Conservation (phyloP, 2,113 vertebrate species). For the Proteles cristata region DNA sequence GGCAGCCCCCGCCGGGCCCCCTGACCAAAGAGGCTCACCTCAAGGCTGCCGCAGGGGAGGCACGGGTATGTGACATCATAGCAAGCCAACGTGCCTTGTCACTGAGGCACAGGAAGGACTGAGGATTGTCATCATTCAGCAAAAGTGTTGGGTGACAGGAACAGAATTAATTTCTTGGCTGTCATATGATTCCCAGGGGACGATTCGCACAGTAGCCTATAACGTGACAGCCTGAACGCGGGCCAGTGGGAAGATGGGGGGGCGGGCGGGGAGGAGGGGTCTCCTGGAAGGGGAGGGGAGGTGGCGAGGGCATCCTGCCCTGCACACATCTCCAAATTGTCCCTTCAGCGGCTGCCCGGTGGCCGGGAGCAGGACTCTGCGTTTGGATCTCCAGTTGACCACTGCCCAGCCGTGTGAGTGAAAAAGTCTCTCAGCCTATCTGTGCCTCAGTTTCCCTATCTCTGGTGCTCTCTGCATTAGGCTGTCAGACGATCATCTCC, state of each 20-base stretch:
- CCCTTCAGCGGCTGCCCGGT: accelerated
- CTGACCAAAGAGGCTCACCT: not conserved
- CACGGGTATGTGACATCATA: accelerated
- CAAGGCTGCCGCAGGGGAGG: accelerated
- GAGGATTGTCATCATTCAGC: not conserved
- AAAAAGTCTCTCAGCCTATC: not conserved
- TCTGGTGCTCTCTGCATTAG: accelerated
- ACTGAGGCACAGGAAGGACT: not conserved
- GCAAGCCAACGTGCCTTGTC: not conserved
- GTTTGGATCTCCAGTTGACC: not conserved
- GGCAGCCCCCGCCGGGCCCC: accelerated
- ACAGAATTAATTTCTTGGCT: conserved; percentile 5
- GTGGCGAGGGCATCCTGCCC: not conserved
- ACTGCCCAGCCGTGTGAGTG: not conserved
- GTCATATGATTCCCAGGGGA: not conserved
- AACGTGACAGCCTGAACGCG: not conserved
- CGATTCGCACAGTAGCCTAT: not conserved
- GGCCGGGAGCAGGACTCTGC: not conserved
- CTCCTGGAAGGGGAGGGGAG: not conserved
- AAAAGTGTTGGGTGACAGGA: conserved; percentile 3
- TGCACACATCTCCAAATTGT: accelerated
- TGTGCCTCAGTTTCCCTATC: not conserved
- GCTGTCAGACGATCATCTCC: accelerated
- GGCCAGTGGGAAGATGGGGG: accelerated
- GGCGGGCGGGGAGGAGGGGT: too few relatives aligned